Evolutionary conservation across 1,140 invertebrate species (phyloP).

Genomic region (Oedothorax gibbosus): DNA sequence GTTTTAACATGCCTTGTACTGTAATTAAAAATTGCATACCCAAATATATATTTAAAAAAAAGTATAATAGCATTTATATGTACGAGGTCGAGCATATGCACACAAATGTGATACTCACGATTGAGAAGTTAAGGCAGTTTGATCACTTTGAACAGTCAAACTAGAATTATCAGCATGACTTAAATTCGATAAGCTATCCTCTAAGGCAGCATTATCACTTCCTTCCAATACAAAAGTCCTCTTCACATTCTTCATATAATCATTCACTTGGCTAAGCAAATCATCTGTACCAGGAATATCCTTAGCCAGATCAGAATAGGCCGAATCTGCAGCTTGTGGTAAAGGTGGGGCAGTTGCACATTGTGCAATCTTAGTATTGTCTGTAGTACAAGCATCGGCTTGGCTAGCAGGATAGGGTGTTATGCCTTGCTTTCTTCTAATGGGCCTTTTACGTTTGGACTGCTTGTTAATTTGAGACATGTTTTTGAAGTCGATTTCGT

Average conservation of each 20-base stretch:
- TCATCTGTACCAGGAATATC: slow-evolving; percentile 43
- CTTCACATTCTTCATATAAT: slow-evolving; percentile 27
- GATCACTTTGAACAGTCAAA: background rate
- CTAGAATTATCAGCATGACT: slow-evolving; percentile 1
- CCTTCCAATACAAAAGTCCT: background rate
- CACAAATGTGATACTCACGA: background rate
- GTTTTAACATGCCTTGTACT: too few species aligned
- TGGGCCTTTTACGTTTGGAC: slow-evolving; percentile 28
- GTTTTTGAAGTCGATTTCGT: slow-evolving; percentile 83
- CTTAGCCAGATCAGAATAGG: slow-evolving; percentile 14
- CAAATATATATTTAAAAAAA: too few species aligned
- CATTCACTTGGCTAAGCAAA: slow-evolving; percentile 28
- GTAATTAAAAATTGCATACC: too few species aligned
- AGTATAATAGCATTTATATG: background rate
- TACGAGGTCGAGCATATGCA: background rate
- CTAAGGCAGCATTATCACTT: background rate
- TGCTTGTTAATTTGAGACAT: slow-evolving; percentile 76
- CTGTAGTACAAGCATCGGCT: background rate
- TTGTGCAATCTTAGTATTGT: background rate
- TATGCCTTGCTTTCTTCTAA: slow-evolving; percentile 11
- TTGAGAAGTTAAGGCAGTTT: background rate
- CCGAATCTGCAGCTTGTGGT: background rate
- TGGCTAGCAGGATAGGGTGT: slow-evolving; percentile 33
- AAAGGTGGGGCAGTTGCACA: background rate
- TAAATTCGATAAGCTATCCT: background rate